Conservation (phyloP, 2,888 invertebrate species). For the Scaptomyza flava region DNA sequence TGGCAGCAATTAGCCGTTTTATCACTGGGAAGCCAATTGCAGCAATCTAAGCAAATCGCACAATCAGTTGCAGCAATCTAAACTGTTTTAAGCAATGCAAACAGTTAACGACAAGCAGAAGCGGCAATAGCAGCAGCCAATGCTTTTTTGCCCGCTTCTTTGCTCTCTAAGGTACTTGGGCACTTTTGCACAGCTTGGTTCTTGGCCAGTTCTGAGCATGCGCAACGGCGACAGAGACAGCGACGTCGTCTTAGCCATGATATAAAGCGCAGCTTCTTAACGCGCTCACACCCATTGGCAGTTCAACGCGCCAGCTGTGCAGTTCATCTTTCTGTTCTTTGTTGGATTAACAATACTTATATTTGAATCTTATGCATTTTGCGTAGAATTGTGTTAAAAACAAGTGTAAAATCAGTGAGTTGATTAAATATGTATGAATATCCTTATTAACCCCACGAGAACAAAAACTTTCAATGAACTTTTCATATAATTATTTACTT, state of each 20-base stretch:
- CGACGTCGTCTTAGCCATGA: conserved; percentile 56
- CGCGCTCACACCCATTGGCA: conserved; percentile 62
- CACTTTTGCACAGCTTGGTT: conserved; percentile 18
- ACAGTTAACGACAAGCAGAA: conserved; percentile 28
- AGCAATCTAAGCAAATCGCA: conserved; percentile 32
- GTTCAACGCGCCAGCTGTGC: conserved; percentile 44
- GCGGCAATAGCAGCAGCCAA: conserved; percentile 14
- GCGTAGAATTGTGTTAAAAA: conserved; percentile 1
- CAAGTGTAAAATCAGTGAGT: neutral
- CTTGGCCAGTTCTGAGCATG: conserved; percentile 47
- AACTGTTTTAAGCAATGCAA: conserved; percentile 48
- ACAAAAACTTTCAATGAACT: neutral
- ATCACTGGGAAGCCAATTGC: conserved; percentile 47
- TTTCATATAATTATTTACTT: neutral
- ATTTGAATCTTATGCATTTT: neutral
- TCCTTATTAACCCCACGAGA: neutral
- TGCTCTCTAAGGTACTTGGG: conserved; percentile 1
- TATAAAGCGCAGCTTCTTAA: conserved; percentile 68
- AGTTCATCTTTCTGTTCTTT: conserved; percentile 18
- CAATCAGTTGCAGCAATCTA: conserved; percentile 16
- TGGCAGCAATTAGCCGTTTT: conserved; percentile 59
- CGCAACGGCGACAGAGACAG: conserved; percentile 37
- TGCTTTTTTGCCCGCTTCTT: conserved; percentile 1
- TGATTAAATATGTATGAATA: no score
- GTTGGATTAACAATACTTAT: conserved; percentile 10